Evolutionary conservation across 2,888 invertebrate species (phyloP).

Genomic region (Watsonalla cultraria): DNA sequence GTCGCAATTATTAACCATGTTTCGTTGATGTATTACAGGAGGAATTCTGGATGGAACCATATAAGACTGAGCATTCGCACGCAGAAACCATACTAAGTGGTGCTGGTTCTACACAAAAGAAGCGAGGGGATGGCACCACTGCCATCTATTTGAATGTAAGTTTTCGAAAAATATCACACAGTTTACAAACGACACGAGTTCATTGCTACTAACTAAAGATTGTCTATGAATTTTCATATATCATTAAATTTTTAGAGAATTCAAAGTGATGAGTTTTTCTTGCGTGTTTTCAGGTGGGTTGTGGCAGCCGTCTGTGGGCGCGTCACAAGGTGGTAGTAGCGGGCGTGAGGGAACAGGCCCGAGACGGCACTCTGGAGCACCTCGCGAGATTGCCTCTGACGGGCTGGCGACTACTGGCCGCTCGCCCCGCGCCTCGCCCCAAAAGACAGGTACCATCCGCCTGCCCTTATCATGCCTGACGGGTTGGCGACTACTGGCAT

Average conservation of each 20-base stretch:
- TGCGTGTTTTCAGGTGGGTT: conserved; percentile 81
- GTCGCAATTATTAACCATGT: too few species aligned
- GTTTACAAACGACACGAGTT: too few species aligned
- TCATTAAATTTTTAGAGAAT: too few species aligned
- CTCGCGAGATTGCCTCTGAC: conserved; percentile 83
- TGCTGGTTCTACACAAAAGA: conserved; percentile 48
- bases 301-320: conserved; percentile 84
- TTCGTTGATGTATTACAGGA: conserved; percentile 40
- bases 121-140: conserved; percentile 58
- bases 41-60: conserved; percentile 70
- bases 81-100: conserved; percentile 59
- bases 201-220: too few species aligned
- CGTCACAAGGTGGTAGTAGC: conserved; percentile 82
- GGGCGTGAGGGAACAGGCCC: conserved; percentile 82
- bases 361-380: conserved; percentile 85
- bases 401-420: conserved; percentile 81
- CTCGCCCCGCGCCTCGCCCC: conserved; percentile 48
- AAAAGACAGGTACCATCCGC: conserved; percentile 55
- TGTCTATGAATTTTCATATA: too few species aligned
- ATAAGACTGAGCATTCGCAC: conserved; percentile 49
- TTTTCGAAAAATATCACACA: conserved; percentile 2
- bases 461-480: background rate
- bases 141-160: conserved; percentile 68
- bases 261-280: too few species aligned
- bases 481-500: background rate